Conservation (phyloP, 2,113 vertebrate genomes). For the Tringa solitaria region DNA sequence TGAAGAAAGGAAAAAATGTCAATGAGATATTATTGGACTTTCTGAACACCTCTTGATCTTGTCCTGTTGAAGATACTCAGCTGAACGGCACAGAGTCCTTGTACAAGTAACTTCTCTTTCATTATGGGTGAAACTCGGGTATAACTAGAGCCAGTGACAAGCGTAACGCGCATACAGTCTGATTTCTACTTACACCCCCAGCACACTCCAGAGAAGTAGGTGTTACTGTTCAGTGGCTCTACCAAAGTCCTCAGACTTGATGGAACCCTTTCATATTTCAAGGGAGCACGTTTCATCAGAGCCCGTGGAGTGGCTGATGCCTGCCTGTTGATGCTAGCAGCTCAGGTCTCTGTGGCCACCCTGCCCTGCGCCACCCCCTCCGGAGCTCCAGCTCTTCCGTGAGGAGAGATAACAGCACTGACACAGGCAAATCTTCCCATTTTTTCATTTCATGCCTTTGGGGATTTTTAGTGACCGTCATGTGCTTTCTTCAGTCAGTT, state of each 20-base stretch:
- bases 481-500: background rate
- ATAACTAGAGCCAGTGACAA: background rate
- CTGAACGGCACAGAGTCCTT: background rate
- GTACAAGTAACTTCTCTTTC: background rate
- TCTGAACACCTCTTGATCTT: background rate
- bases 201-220: background rate
- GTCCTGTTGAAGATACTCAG: background rate
- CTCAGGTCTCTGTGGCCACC: background rate
- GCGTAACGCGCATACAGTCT: background rate
- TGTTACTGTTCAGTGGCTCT: background rate
- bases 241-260: background rate
- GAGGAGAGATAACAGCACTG: background rate
- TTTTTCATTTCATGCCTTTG: background rate
- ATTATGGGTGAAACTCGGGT: background rate
- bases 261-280: background rate
- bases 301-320: background rate
- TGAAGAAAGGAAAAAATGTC: background rate
- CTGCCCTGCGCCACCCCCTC: background rate
- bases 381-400: rapidly evolving
- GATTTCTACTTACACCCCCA: background rate
- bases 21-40: background rate
- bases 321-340: background rate
- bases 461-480: background rate
- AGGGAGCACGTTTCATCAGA: background rate
- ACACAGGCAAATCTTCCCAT: background rate